These are phyloP conservation scores for Mycalesis mineus DNA, from an alignment of 2,888 invertebrate species.

Conservation along the genomic window DNA sequence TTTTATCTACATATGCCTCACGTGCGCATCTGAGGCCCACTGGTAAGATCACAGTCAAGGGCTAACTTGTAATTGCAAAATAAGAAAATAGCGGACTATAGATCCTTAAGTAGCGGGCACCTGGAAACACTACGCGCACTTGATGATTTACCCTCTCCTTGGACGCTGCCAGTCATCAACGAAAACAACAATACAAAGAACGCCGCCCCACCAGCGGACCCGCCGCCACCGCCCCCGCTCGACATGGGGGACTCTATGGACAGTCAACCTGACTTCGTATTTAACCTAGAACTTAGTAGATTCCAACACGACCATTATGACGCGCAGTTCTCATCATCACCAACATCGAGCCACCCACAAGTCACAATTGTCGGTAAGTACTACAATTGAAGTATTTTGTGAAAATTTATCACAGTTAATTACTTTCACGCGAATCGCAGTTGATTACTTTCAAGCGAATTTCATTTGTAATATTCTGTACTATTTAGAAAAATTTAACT, in stretches of 20 bases:
- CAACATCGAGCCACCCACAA: slow-evolving; percentile 41
- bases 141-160: slow-evolving; percentile 37
- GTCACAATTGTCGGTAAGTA: slow-evolving; percentile 72
- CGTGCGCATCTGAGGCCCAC: too few relatives aligned
- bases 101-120: neutral
- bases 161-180: slow-evolving; percentile 61
- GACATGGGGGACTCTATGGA: slow-evolving; percentile 57
- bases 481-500: too few relatives aligned
- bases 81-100: neutral
- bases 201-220: slow-evolving; percentile 64
- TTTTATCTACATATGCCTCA: too few relatives aligned
- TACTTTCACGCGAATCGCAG: too few relatives aligned
- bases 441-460: too few relatives aligned
- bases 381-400: neutral
- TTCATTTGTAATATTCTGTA: too few relatives aligned
- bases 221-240: slow-evolving; percentile 75
- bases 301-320: slow-evolving; percentile 86
- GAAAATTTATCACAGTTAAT: neutral
- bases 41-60: too few relatives aligned
- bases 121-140: slow-evolving; percentile 13
- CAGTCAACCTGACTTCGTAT: slow-evolving; percentile 73
- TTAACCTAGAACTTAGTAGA: slow-evolving; percentile 84
- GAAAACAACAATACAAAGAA: slow-evolving; percentile 63
- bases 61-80: too few relatives aligned
- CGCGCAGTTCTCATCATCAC: slow-evolving; percentile 77